phyloP scores from a whole-genome alignment of 2,888 invertebrate species.

The Amblyjoppa fuscipennis region DNA sequence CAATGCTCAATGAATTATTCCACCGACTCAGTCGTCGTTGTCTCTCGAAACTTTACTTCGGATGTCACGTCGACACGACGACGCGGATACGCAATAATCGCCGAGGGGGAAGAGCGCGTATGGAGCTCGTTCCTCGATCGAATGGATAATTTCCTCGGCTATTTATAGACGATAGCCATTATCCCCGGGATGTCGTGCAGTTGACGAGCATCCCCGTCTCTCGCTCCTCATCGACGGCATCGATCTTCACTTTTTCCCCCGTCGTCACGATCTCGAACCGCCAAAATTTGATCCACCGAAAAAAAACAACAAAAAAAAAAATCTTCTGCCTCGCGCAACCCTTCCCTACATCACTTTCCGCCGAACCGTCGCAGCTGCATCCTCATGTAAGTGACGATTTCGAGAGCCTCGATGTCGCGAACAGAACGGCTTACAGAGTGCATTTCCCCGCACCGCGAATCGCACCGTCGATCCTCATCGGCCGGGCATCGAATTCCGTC shows the following conservation, averaged over 20 bases:
- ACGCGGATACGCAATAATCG: constrained; percentile 28
- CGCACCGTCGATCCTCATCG: not conserved
- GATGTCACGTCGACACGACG: not conserved
- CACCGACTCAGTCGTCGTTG: not conserved
- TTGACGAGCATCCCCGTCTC: constrained; percentile 38
- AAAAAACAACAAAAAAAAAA: not conserved
- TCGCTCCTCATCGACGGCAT: constrained; percentile 45
- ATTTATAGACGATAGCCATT: constrained; percentile 45
- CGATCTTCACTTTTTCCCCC: constrained; percentile 47
- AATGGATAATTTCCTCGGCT: constrained; percentile 36
- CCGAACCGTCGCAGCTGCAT: not conserved
- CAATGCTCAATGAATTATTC: not conserved
- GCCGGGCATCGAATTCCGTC: too few species aligned
- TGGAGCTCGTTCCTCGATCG: not conserved
- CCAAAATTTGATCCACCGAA: not conserved
- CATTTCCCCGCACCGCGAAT: constrained; percentile 56
- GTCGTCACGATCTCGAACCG: constrained; percentile 17
- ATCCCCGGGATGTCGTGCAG: constrained; percentile 46
- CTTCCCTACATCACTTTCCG: constrained; percentile 2
- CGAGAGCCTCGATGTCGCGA: constrained; percentile 1
- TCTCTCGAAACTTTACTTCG: not conserved
- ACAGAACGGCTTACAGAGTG: constrained; percentile 24
- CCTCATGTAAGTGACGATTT: not conserved
- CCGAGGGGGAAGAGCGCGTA: not conserved
- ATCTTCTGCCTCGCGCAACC: not conserved